Evolutionary conservation across 1,140 invertebrate genomes (phyloP), one percentile per base, ranked within the genome.

Genomic region (Dreissena polymorpha): DNA sequence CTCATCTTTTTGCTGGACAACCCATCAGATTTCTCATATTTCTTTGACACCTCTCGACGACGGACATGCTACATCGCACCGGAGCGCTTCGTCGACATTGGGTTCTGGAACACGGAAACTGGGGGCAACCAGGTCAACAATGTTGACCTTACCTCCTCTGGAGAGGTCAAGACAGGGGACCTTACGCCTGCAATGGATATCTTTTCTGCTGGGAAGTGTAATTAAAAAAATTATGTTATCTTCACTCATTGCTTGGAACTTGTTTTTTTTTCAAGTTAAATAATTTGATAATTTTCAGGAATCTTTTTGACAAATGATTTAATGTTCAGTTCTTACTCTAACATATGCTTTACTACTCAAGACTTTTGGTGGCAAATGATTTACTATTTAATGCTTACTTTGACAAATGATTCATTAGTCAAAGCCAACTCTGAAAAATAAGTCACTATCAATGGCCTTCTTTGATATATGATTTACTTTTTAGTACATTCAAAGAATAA

Each of bases 1-100:
- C 39, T 39, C 39, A 8, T 39, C 39, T 39, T 39, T 39, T 88
- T 91, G 78, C 78, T 94, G 93, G 98, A 99, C 93, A 99, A 99
- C 94, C 98, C 99, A 1, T 98, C 98, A 2, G 98, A 99, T 93
- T 99, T 99, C 93, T 98, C 97, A n/a, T 99, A 99, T 91, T 99
- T 99, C 93, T 99, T 99, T 94, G 99, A 99, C 93, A 99, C 99
- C 0, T 99, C 98, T 39, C 94, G 98, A 80, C 94, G 98, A 89
- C 94, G 96, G 91, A 97, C 96, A 14, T 99, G 99, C 91, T 99
- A 99, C 89, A 96, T 99, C 77, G 98, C 98, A 0, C 99, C 99
- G 0, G 99, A 99, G 94, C 94, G 96, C 90, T 96, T 95, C 89
- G 91, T 93, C 16, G 90, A 91, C 74, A 88, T 86, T 74, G 79